Conservation (phyloP, 2,888 invertebrate species). For the Leptinotarsa tumamoca region DNA sequence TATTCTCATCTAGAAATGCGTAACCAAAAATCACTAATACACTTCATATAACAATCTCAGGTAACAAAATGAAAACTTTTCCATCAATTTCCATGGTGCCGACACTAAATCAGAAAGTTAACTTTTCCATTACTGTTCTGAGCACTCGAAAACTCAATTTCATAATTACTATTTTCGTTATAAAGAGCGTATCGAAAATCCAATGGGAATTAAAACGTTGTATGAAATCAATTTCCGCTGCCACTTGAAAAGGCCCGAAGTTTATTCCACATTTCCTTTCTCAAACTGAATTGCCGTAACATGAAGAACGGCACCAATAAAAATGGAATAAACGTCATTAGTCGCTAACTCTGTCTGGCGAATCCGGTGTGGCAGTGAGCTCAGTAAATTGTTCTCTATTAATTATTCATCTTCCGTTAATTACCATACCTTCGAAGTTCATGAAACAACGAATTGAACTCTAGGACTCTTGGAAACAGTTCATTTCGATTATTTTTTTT, state of each 20-base stretch:
- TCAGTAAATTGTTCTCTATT: background rate
- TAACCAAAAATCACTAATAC: background rate
- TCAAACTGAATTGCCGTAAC: constrained; percentile 26
- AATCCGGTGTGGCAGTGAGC: constrained; percentile 18
- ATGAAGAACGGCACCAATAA: constrained; percentile 11
- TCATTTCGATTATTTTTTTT: too few species aligned
- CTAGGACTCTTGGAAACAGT: too few species aligned
- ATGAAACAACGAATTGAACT: background rate
- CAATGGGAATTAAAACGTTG: constrained; percentile 38
- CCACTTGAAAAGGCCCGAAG: constrained; percentile 36
- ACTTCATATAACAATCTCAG: background rate
- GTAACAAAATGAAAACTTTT: background rate
- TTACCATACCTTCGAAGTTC: background rate
- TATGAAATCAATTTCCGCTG: constrained; percentile 41
- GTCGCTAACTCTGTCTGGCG: background rate
- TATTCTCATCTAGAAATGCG: too few species aligned
- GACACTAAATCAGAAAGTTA: background rate
- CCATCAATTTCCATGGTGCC: constrained; percentile 2
- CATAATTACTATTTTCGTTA: constrained; percentile 30
- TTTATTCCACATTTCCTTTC: constrained; percentile 41
- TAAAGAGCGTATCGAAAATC: constrained; percentile 37
- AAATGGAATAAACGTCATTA: constrained; percentile 16
- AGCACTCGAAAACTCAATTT: constrained; percentile 5
- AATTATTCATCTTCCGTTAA: background rate
- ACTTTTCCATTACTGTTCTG: constrained; percentile 9